A percentile compares a stretch with the other conserved stretches of the same genome.
Evolutionary conservation across 2,113 vertebrate species (phyloP).

Genomic region (Elgaria multicarinata): DNA sequence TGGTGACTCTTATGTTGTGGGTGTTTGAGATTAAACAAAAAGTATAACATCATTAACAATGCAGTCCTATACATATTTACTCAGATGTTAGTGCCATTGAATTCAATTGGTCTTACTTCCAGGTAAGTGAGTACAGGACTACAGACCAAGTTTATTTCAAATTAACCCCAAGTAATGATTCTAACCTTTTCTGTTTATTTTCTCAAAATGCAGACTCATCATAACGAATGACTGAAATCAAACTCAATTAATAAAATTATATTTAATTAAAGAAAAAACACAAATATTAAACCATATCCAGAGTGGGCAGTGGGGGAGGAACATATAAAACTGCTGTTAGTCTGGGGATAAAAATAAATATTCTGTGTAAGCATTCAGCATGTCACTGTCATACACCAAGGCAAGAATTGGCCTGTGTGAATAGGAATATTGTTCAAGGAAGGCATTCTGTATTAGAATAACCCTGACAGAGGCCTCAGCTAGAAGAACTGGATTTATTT

Average conservation of each 20-base stretch:
- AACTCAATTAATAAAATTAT: constrained; percentile 38
- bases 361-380: neutral
- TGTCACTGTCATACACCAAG: neutral
- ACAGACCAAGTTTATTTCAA: neutral
- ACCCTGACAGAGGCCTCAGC: neutral
- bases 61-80: neutral
- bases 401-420: neutral
- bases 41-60: neutral
- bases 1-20: neutral
- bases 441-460: constrained; percentile 16
- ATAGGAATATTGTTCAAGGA: neutral
- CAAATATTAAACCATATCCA: constrained; percentile 26
- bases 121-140: neutral
- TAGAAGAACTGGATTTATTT: constrained; percentile 31
- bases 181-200: constrained; percentile 43
- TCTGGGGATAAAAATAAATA: neutral
- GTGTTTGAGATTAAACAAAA: neutral
- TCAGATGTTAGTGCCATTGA: neutral
- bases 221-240: constrained; percentile 29
- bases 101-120: neutral
- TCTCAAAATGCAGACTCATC: constrained; percentile 24
- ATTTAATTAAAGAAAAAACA: constrained; percentile 9
- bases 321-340: constrained; percentile 20
- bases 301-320: neutral
- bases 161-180: constrained; percentile 40